Evolutionary conservation across 2,797 vertebrate genomes (phyloP), one percentile per base, ranked within the genome.

Genomic region (Helicolenus hilgendorfi): DNA sequence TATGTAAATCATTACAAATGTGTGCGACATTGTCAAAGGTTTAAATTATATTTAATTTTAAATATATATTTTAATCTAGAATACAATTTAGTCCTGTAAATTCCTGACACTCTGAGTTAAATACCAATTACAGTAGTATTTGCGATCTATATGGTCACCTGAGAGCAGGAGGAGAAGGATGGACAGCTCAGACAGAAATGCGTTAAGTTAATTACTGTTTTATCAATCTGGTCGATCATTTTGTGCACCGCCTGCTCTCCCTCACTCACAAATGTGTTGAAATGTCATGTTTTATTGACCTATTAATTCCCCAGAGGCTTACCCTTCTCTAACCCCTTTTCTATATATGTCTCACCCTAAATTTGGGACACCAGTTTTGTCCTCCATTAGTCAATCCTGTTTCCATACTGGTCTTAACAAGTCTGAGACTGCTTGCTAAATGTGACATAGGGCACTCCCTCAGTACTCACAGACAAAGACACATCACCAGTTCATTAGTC

Each of bases 401-500:
- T 59, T 53, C 27, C 8, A 29, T 60, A 10, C 27, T 35, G 24
- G 33, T 29, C n/a, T 49, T 13, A 67, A 49, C 3, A 11, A 53
- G 13, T 13, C 13, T 35, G 9, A 60, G 13, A 31, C 10, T 20
- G 14, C 36, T 2, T 53, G 22, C 1, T 33, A 22, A 18, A 58
- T 71, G 13, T 58, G 36, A 58, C 59, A 58, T 15, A 65, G 13
- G 20, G 7, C 3, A 26, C 5, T 64, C 22, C n/a, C 2, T 9
- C 5, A 14, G 11, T 20, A 49, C 27, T 31, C 11, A 24, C 27
- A n/a, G 36, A 27, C 33, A 26, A 11, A 73, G 31, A 15, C 55
- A 74, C 13, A 49, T 71, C 29, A 72, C n/a, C 63, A 71, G 26
- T 60, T 86, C 63, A 86, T 90, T 87, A 85, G 84, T 64, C 2